Base-by-base conservation (phyloP, 1,140 invertebrate species). In the Drosophila chauvacae region DNA sequence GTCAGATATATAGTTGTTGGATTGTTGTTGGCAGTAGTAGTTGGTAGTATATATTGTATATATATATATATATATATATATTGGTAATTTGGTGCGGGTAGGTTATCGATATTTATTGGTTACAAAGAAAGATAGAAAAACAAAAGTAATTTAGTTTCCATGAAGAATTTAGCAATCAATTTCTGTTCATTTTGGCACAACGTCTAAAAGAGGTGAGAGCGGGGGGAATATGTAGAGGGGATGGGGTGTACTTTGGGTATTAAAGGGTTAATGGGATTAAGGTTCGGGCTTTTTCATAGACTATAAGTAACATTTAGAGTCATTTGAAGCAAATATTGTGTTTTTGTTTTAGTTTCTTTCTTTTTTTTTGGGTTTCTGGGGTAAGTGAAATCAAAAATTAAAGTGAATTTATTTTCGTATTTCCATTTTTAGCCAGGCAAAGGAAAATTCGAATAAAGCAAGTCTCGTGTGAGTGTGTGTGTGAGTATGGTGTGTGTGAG, bases 391-490 rank as follows among this genome's bases (percentile, higher is more conserved):
- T 78, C 76, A 78, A 71, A 72, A 76, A 65, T 76, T 44, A 96
- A 97, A 48, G 97, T 97, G 75, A 77, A 69, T 77, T 77, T 55
- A 42, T 68, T 45, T 76, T 76, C 55, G 50, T 69, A 69, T 56
- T 53, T 77, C 20, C 50, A 56, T 77, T 77, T 69, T 60, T 77
- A 77, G 74, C 74, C 74, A 77, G 74, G 74, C 74, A 77, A 77
- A 77, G 63, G 33, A 77, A 77, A 77, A 77, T 56, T 48, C 56
- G 64, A 55, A 69, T 72, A 70, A 87, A 88, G 83, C 83, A 83
- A 74, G 84, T 86, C 63, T 70, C 4, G 45, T 28, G 41, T 50
- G 33, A 20, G 23, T 51, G 51, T 20, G 48, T 39, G 48, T 39
- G 37, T 39, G 20, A 45, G 47, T 63, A 23, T 45, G 26, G 26